phyloP scores from a whole-genome alignment of 2,888 invertebrate genomes.

The Leptinotarsa peninsularis region DNA sequence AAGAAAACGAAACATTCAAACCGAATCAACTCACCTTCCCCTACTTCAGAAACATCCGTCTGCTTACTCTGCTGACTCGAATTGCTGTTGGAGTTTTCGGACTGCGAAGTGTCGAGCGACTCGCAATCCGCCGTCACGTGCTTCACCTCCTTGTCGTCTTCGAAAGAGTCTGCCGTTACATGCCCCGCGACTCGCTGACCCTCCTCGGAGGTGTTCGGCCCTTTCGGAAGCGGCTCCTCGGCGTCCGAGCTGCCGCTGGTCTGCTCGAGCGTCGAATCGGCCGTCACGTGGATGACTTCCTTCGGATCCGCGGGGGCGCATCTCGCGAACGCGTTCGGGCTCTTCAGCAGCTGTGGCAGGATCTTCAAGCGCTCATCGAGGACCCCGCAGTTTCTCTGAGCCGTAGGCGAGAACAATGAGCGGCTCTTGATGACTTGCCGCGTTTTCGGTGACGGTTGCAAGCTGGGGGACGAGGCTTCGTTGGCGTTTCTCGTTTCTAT shows the following conservation, averaged over 20 bases:
- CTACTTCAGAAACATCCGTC: conserved; percentile 8
- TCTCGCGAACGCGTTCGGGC: neutral
- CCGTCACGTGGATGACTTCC: conserved; percentile 30
- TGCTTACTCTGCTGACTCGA: conserved; percentile 30
- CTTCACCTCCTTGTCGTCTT: conserved; percentile 24
- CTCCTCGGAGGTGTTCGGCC: neutral
- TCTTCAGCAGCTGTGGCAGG: conserved; percentile 1
- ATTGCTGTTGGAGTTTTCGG: conserved; percentile 30
- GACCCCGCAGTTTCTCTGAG: neutral
- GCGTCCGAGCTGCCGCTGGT: neutral
- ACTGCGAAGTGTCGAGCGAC: conserved; percentile 22
- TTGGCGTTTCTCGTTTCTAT: conserved; percentile 61
- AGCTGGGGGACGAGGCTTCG: conserved; percentile 22
- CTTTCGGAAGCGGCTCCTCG: neutral
- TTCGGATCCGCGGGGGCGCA: neutral
- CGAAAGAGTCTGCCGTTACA: conserved; percentile 17
- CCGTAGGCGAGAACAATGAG: conserved; percentile 11
- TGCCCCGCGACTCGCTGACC: neutral
- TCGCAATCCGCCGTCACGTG: conserved; percentile 57
- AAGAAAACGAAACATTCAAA: neutral
- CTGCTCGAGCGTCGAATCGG: conserved; percentile 28
- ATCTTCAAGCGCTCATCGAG: neutral
- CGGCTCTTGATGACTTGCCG: conserved; percentile 19
- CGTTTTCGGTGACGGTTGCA: conserved; percentile 3
- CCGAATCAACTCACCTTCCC: conserved; percentile 18